Conservation (phyloP, 2,888 invertebrate genomes). For the Cryptophagus acutangulus region DNA sequence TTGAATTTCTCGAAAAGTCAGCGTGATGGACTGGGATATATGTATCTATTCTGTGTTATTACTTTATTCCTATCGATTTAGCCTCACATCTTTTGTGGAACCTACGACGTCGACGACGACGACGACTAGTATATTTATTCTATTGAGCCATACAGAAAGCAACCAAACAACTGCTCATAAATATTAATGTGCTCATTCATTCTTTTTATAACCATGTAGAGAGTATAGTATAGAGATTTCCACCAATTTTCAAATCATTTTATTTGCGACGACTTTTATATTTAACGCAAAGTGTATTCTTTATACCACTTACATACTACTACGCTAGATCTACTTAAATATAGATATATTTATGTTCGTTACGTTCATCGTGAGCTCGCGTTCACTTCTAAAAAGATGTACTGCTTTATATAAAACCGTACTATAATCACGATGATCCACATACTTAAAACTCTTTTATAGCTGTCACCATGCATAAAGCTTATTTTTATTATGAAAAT, state of each 20-base stretch:
- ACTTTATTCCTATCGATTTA: slow-evolving; percentile 44
- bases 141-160: slow-evolving; percentile 20
- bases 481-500: slow-evolving; percentile 28
- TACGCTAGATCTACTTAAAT: too few relatives aligned
- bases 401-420: slow-evolving; percentile 23
- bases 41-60: slow-evolving; percentile 44
- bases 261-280: too few relatives aligned
- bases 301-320: too few relatives aligned
- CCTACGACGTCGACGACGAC: not conserved
- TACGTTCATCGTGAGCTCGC: too few relatives aligned
- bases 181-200: slow-evolving; percentile 24
- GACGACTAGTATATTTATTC: slow-evolving; percentile 13
- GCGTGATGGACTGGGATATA: slow-evolving; percentile 44
- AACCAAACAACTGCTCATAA: slow-evolving; percentile 29
- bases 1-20: slow-evolving; percentile 42
- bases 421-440: slow-evolving; percentile 28
- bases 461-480: slow-evolving; percentile 23
- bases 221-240: too few relatives aligned
- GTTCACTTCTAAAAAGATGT: too few relatives aligned
- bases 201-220: too few relatives aligned
- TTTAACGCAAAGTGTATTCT: too few relatives aligned
- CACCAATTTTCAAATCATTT: slow-evolving; percentile 15
- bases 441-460: slow-evolving; percentile 31
- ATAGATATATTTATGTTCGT: too few relatives aligned
- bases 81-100: slow-evolving; percentile 29